Evolutionary conservation across 2,797 vertebrate genomes (phyloP).

Genomic region (Enteromius treurensis): DNA sequence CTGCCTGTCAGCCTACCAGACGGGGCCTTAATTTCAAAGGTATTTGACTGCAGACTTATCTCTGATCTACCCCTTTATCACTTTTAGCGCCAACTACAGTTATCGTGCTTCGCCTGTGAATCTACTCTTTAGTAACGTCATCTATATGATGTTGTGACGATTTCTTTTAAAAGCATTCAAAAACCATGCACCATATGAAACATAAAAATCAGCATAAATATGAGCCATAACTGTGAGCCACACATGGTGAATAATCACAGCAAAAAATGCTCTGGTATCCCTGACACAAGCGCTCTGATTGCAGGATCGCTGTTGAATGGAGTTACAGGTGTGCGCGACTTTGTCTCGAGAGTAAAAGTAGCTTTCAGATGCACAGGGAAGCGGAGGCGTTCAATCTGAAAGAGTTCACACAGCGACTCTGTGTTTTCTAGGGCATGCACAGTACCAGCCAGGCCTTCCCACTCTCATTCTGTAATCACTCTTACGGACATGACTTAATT

Average conservation of each 20-base stretch:
- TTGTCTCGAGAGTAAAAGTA: slow-evolving; percentile 18
- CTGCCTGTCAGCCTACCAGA: slow-evolving; percentile 19
- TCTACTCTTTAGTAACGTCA: not conserved
- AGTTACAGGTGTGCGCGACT: slow-evolving; percentile 28
- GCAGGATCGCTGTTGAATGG: slow-evolving; percentile 6
- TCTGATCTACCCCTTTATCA: slow-evolving; percentile 27
- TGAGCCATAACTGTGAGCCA: not conserved
- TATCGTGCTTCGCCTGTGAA: not conserved
- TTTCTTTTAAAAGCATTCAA: slow-evolving; percentile 21
- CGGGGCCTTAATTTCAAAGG: slow-evolving; percentile 45
- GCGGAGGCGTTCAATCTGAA: slow-evolving; percentile 1
- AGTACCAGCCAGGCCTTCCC: slow-evolving; percentile 51
- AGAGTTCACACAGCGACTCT: slow-evolving; percentile 29
- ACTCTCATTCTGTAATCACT: slow-evolving; percentile 65
- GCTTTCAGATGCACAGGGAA: slow-evolving; percentile 26
- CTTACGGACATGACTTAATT: slow-evolving; percentile 74
- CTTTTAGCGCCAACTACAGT: slow-evolving; percentile 11
- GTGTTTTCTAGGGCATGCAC: slow-evolving; percentile 55
- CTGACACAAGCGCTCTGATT: slow-evolving; percentile 40
- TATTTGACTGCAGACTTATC: not conserved
- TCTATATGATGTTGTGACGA: not conserved
- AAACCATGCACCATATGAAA: not conserved
- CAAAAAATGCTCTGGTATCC: not conserved
- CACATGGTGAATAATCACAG: slow-evolving; percentile 29
- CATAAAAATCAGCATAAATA: slow-evolving; percentile 30